Base-by-base conservation (phyloP, 2,888 invertebrate genomes). In the Teleogryllus oceanicus region DNA sequence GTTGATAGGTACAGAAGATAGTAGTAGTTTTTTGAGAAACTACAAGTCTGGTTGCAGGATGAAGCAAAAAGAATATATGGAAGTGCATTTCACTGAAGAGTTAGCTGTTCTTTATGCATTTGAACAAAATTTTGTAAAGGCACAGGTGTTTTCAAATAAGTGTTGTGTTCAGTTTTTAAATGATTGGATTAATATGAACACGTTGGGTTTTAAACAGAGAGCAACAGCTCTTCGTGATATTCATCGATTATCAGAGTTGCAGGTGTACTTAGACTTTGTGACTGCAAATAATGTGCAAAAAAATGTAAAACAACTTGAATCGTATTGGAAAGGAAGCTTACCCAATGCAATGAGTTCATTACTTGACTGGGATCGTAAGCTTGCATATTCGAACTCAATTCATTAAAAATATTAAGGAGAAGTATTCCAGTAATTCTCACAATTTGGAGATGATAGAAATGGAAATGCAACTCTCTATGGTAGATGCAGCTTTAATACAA, bases 121-220 rank as follows among this genome's bases (percentile, higher is more conserved):
- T 77, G 88, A 89, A 83, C 86, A 87, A n/a, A 87, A 90, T 81
- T 85, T 86, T 79, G 87, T 88, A 81, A 85, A 87, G 78, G 88
- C 91, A 0, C 85, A 87, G 1, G 88, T 90, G 80, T 90, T 89
- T 83, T 84, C 89, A 12, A 86, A 87, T 79, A 62, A 62, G 5
- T 62, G 62, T 62, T 62, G 11, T 62, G 62, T 62, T 62, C 16
- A 62, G n/a, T 62, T 90, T 80, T 84, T 90, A 78, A 85, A 87
- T 83, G 88, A 90, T 75, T 92, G 92, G 92, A 87, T 89, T 51
- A 87, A 88, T 51, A 84, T 91, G 21, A 90, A 89, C 85, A 88
- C 89, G 0, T 86, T 91, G 78, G 89, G 90, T 82, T 85, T 87
- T 2, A 88, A 89, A 82, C 85, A 89, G 76, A 87, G 90, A 83